Evolutionary conservation across 1,140 invertebrate species (phyloP).

Genomic region (Eupristina koningsbergeri): DNA sequence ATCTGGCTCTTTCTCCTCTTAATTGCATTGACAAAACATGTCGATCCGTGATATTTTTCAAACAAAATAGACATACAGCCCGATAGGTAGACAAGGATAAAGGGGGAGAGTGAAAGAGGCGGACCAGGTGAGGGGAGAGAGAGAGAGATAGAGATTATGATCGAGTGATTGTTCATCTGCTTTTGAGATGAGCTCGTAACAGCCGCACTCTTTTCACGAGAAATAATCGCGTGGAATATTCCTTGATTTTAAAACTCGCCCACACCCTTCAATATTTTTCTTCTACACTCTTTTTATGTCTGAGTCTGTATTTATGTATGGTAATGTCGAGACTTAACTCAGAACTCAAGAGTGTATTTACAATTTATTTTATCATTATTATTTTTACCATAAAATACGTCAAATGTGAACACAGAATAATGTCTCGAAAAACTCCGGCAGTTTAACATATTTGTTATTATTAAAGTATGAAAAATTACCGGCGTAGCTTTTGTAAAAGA

Average conservation of each 20-base stretch:
- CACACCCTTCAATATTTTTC: not conserved
- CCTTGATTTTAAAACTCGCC: conserved; percentile 39
- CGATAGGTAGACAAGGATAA: conserved; percentile 3
- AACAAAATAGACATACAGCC: not conserved
- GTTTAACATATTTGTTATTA: conserved; percentile 44
- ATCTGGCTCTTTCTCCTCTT: conserved; percentile 5
- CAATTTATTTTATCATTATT: conserved; percentile 49
- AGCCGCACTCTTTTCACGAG: conserved; percentile 43
- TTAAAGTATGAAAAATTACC: conserved; percentile 58
- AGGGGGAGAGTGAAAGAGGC: not conserved
- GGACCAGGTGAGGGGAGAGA: conserved; percentile 2
- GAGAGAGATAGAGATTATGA: not conserved
- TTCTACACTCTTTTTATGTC: conserved; percentile 43
- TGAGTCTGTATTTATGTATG: conserved; percentile 52
- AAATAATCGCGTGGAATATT: conserved; percentile 39
- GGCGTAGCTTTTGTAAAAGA: conserved; percentile 61
- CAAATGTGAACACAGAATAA: conserved; percentile 14
- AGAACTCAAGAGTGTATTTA: conserved; percentile 39
- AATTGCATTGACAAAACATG: conserved; percentile 20
- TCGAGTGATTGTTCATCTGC: conserved; percentile 37
- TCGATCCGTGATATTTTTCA: conserved; percentile 45
- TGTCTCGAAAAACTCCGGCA: conserved; percentile 39
- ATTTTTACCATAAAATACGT: conserved; percentile 45
- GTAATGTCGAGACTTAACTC: conserved; percentile 44
- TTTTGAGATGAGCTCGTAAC: conserved; percentile 39